A percentile compares a stretch with the other conserved stretches of the same genome.
phyloP scores from a whole-genome alignment of 2,113 vertebrate species.

The Sus scrofa region DNA sequence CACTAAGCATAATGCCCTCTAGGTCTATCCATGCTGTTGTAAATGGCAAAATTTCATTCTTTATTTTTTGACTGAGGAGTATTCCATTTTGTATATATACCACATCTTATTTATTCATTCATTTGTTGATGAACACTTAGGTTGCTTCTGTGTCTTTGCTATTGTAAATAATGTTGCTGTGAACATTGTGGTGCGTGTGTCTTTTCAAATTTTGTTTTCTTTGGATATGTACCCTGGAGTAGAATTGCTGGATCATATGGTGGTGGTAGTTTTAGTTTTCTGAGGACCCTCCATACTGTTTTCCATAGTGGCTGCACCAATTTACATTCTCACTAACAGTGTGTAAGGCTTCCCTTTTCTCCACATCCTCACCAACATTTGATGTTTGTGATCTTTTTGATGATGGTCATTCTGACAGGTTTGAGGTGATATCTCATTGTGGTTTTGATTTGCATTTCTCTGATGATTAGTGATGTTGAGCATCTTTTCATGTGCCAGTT shows the following conservation, averaged over 20 bases:
- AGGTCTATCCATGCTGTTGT: neutral
- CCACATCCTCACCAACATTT: fast-evolving
- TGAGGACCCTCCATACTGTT: neutral
- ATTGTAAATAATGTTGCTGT: neutral
- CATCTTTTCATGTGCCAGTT: neutral
- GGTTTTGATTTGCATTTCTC: neutral
- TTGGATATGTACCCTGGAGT: neutral
- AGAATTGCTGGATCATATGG: neutral
- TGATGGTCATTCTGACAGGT: neutral
- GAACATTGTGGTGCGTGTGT: neutral
- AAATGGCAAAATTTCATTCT: neutral
- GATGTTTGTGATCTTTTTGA: neutral
- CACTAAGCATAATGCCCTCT: neutral
- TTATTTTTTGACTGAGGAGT: neutral
- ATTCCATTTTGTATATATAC: neutral
- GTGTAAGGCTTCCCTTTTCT: neutral
- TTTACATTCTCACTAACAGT: neutral
- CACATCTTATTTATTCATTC: neutral
- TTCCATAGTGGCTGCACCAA: neutral
- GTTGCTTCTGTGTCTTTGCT: neutral
- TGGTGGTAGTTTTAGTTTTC: neutral
- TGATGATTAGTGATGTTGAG: neutral
- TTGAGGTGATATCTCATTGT: neutral
- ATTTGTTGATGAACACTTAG: neutral
- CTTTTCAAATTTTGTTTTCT: neutral